These are phyloP conservation scores for Ciconia stormi DNA, from an alignment of 2,113 vertebrate genomes.

Conservation along the genomic window DNA sequence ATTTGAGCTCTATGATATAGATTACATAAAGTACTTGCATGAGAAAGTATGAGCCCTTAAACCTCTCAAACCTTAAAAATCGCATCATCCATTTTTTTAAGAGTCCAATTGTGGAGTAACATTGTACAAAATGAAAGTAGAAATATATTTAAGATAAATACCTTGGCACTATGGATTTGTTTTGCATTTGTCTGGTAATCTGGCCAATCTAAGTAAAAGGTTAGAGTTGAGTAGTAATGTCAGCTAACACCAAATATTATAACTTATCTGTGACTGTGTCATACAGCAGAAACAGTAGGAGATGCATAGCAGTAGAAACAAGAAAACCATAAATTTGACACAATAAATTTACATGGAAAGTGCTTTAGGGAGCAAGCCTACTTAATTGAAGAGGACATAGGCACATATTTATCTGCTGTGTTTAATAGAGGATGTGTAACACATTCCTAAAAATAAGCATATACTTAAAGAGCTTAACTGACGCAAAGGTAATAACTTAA, in stretches of 20 bases:
- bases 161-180: conserved; percentile 31
- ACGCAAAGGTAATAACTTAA: not conserved
- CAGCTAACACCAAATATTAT: conserved; percentile 57
- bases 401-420: conserved; percentile 21
- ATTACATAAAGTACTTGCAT: not conserved
- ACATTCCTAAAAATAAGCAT: conserved; percentile 29
- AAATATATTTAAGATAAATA: conserved; percentile 34
- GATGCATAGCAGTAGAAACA: conserved; percentile 37
- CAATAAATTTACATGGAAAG: conserved; percentile 63
- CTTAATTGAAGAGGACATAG: conserved; percentile 25
- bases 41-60: not conserved
- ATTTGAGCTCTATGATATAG: not conserved
- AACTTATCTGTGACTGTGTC: conserved; percentile 42
- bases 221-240: conserved; percentile 33
- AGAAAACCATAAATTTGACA: conserved; percentile 51
- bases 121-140: conserved; percentile 25
- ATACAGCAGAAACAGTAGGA: conserved; percentile 43
- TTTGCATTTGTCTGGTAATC: conserved; percentile 48
- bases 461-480: conserved; percentile 15
- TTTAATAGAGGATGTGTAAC: conserved; percentile 8
- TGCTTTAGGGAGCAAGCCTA: conserved; percentile 26
- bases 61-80: not conserved
- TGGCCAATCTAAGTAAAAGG: not conserved
- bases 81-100: not conserved
- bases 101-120: not conserved